Evolutionary conservation across 2,797 vertebrate species (phyloP), one percentile per base, ranked within the genome.

Genomic region (Pteropus rufus): DNA sequence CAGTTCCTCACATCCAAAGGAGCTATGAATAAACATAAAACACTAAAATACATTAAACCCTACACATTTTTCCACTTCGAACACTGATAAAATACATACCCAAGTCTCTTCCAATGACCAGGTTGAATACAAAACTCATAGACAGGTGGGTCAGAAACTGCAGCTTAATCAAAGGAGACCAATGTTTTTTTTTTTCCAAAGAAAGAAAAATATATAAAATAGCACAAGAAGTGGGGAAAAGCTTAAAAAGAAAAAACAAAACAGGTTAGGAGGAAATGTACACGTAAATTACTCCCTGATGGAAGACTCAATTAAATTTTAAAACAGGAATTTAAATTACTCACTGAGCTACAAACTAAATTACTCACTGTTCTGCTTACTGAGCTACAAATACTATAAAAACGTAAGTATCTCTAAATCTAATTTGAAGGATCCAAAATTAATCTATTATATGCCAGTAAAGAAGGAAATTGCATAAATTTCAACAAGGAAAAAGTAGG

Each of bases 251-350:
- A 73, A 79, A 92, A 85, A 93, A 93, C 8, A 95, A 94, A 86
- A 54, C 15, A 77, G 23, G 41, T 73, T 91, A 88, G 76, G 85
- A 54, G 56, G 26, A 92, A 89, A 86, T 76, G n/a, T 60, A 72
- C 65, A 93, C 85, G 26, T 82, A 96, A 95, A 94, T 83, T 76
- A 86, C 89, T 91, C 67, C 76, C 64, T 91, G 54, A 96, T 86
- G 91, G 81, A 87, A 90, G 54, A 82, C 73, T 88, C 72, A 91
- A 85, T 89, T 96, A 90, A 87, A 95, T 72, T 95, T 96, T 95
- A 96, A 94, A 96, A 94, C 11, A 89, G 82, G 34, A 95, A 96
- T 94, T 94, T 96, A 95, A 95, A 76, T 95, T 76, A 70, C 81
- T 89, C 77, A 83, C 52, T 91, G 31, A 93, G 49, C 62, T 97